phyloP scores from a whole-genome alignment of 2,888 invertebrate genomes.

The Automeris io region DNA sequence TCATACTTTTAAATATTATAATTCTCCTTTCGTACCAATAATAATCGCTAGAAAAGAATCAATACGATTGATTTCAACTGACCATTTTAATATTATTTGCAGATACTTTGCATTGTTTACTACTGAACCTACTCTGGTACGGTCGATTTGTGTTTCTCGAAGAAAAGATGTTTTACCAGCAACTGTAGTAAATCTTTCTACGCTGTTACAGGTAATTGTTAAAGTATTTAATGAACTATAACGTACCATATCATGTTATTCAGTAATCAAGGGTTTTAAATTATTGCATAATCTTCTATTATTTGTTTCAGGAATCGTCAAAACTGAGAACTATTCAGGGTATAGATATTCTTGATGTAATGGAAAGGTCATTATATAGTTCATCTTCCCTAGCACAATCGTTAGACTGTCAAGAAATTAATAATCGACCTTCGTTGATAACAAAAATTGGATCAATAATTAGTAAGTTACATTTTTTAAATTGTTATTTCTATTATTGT shows the following conservation, averaged over 20 bases:
- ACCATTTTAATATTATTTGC: too few relatives aligned
- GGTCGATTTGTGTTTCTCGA: neutral
- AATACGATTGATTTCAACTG: too few relatives aligned
- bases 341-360: neutral
- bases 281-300: too few relatives aligned
- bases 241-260: too few relatives aligned
- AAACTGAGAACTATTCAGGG: neutral
- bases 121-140: neutral
- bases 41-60: too few relatives aligned
- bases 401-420: neutral
- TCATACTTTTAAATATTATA: too few relatives aligned
- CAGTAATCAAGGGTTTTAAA: too few relatives aligned
- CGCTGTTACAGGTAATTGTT: neutral
- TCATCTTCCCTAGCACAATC: neutral
- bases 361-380: neutral
- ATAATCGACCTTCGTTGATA: neutral
- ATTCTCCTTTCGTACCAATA: too few relatives aligned
- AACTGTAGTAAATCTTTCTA: neutral
- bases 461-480: neutral
- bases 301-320: neutral
- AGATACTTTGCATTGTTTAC: slow-evolving; percentile 1
- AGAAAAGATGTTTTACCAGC: neutral
- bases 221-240: neutral
- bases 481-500: too few relatives aligned
- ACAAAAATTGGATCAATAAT: neutral